Conservation (phyloP, 2,113 vertebrate genomes). For the Monopterus albus region DNA sequence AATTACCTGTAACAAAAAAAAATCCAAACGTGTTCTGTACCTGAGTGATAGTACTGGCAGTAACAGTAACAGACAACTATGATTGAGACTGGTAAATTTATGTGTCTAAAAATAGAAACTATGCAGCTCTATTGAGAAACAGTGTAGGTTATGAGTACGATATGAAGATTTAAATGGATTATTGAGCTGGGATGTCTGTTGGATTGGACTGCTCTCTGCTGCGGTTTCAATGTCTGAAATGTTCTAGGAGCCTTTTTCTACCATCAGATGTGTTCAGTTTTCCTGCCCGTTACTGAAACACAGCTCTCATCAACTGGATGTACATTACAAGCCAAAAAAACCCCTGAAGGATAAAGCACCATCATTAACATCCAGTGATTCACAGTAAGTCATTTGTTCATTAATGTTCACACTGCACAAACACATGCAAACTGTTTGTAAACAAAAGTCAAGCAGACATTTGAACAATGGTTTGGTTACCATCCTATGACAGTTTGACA, state of each 20-base stretch:
- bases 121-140: no score
- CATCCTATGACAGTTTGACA: background rate
- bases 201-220: background rate
- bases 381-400: no score
- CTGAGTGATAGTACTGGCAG: background rate
- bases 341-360: background rate
- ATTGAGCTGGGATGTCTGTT: fast-evolving
- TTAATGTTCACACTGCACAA: no score
- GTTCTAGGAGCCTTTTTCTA: background rate
- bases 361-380: background rate
- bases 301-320: background rate
- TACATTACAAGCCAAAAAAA: background rate
- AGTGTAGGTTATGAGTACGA: no score
- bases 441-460: no score
- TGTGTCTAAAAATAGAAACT: no score
- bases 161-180: background rate
- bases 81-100: background rate
- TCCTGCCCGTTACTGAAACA: background rate
- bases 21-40: background rate
- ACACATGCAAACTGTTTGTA: no score
- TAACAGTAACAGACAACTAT: background rate
- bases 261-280: background rate
- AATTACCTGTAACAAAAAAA: constrained; percentile 81
- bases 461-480: no score
- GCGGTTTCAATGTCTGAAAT: background rate